These are phyloP conservation scores for Prietella phreatophila DNA, from an alignment of 2,113 vertebrate genomes.

Conservation along the genomic window DNA sequence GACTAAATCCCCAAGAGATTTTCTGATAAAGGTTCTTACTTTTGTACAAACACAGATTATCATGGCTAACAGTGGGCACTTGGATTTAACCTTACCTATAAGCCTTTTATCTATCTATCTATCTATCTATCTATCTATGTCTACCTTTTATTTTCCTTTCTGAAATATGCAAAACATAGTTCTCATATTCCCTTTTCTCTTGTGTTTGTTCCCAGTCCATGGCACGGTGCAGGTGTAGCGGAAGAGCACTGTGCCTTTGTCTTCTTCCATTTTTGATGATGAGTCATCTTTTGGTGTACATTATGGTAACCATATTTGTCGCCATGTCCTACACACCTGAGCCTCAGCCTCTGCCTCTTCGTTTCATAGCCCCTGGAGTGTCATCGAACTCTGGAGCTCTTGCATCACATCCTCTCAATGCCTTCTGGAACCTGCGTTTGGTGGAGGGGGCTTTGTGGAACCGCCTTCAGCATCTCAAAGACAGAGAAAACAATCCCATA, in stretches of 20 bases:
- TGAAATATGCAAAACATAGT: not conserved
- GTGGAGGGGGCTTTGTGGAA: conserved; percentile 73
- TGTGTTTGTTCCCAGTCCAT: conserved; percentile 56
- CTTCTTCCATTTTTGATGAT: conserved; percentile 77
- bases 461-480: conserved; percentile 69
- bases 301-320: conserved; percentile 72
- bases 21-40: conserved; percentile 25
- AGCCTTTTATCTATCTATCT: not conserved
- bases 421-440: conserved; percentile 75
- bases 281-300: conserved; percentile 72
- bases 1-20: conserved; percentile 56
- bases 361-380: conserved; percentile 69
- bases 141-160: not conserved
- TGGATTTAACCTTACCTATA: not conserved
- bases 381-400: conserved; percentile 58
- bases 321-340: conserved; percentile 71
- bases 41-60: conserved; percentile 2
- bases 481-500: conserved; percentile 72
- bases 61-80: not conserved
- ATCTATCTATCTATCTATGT: not conserved
- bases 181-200: not conserved
- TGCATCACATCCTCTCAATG: conserved; percentile 64
- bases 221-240: conserved; percentile 72
- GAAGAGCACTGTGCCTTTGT: conserved; percentile 72
- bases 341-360: conserved; percentile 53